A percentile compares a stretch with the other conserved stretches of the same genome.
phyloP scores from a whole-genome alignment of 2,888 invertebrate genomes.

The Drosophila nigricruria region DNA sequence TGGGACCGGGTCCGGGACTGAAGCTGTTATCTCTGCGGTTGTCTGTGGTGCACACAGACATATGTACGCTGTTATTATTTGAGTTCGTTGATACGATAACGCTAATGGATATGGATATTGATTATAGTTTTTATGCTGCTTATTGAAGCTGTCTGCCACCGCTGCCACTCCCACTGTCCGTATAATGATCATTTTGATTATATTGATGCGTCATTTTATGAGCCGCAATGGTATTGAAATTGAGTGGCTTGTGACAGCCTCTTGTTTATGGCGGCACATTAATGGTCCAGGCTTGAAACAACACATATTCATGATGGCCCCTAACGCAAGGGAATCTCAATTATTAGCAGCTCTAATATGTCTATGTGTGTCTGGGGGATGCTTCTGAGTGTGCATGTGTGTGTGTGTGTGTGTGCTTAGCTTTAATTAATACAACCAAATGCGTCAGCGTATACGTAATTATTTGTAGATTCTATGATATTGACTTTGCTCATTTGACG shows the following conservation, averaged over 20 bases:
- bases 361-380: conserved; percentile 15
- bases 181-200: conserved; percentile 78
- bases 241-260: conserved; percentile 76
- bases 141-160: conserved; percentile 12
- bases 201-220: conserved; percentile 80
- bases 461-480: conserved; percentile 23
- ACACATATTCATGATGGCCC: conserved; percentile 59
- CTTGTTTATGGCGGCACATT: conserved; percentile 62
- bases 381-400: background rate
- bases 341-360: conserved; percentile 57
- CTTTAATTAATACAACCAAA: conserved; percentile 51
- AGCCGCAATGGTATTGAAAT: conserved; percentile 80
- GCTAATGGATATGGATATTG: conserved; percentile 82
- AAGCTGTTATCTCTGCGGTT: conserved; percentile 37
- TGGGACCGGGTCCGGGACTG: background rate
- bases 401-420: conserved; percentile 24
- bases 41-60: conserved; percentile 41
- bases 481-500: conserved; percentile 18
- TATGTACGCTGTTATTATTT: conserved; percentile 68
- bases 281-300: conserved; percentile 57
- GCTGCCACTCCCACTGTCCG: conserved; percentile 14
- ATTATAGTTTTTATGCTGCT: conserved; percentile 79
- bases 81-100: conserved; percentile 81
- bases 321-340: conserved; percentile 49
- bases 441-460: conserved; percentile 38